Evolutionary conservation across 2,797 vertebrate species (phyloP), one percentile per base, ranked within the genome.

Genomic region (Crenuchus spilurus): DNA sequence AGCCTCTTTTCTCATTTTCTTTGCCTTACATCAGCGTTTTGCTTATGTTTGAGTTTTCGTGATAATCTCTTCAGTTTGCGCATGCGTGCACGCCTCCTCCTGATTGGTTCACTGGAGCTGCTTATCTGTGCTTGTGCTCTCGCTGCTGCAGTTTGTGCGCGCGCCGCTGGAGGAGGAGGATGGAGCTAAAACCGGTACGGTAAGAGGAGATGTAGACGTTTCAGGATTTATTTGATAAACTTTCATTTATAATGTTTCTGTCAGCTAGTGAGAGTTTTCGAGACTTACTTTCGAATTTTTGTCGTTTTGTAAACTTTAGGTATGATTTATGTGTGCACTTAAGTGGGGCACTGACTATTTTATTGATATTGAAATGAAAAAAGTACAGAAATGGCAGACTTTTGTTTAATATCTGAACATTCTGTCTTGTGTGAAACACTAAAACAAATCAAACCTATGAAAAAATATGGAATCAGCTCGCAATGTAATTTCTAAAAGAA

Each of bases 141-240:
- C 4, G 26, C 28, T 9, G 52, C 14, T 8, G 28, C 52, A 55
- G 52, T 28, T 2, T 3, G 52, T 6, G 51, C 51, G 51, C 52
- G 52, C 28, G 28, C 28, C 28, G 26, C 24, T 5, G 51, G 5
- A 31, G 52, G 16, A 31, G 52, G 52, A 55, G 52, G 52, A 55
- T 55, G 52, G 52, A 55, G 16, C 28, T 55, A 6, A 55, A 55
- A 31, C 28, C 7, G 52, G 52, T 55, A 55, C 52, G 52, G 52
- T 55, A 55, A 55, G 52, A 55, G 52, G 28, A 55, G 28, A 13
- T n/a, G 7, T 2, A 31, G 24, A 7, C n/a, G n/a, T n/a, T 16
- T 4, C 5, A 28, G 24, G 20, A 10, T 49, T 24, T 24, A 10
- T 24, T n/a, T 49, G 11, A 49, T 10, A 11, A 49, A 49, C 10